Conservation (phyloP, 2,888 invertebrate species). For the Cantharis rustica region DNA sequence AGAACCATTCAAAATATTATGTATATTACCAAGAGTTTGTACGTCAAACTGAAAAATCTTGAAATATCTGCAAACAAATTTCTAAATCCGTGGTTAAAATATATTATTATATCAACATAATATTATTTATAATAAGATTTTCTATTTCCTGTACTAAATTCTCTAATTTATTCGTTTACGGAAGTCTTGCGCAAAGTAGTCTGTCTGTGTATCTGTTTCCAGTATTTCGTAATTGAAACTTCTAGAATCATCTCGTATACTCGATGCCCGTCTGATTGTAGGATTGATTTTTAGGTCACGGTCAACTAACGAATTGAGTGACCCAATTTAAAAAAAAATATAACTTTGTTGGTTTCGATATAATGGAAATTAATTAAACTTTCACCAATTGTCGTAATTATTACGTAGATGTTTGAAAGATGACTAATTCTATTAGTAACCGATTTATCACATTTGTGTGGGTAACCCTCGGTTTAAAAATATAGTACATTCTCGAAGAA, state of each 20-base stretch:
- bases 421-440: neutral
- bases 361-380: neutral
- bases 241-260: neutral
- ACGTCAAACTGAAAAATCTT: neutral
- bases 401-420: neutral
- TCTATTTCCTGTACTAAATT: neutral
- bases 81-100: too few relatives aligned
- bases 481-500: neutral
- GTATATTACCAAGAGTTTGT: too few relatives aligned
- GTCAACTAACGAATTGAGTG: neutral
- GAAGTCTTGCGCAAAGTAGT: neutral
- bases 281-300: neutral
- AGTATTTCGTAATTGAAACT: neutral
- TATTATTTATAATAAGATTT: neutral
- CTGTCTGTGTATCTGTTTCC: neutral
- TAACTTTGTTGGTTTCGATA: neutral
- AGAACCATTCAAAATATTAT: too few relatives aligned
- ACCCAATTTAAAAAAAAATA: neutral
- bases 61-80: too few relatives aligned
- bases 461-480: neutral
- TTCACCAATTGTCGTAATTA: neutral
- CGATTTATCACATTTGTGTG: neutral
- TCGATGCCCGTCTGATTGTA: neutral
- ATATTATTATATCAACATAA: too few relatives aligned
- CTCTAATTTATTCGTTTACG: neutral